Percentiles rank a stretch among this genome's conserved stretches.
These are phyloP conservation scores for Helicorthomorpha holstii DNA, from an alignment of 1,140 invertebrate genomes.

Conservation along the genomic window DNA sequence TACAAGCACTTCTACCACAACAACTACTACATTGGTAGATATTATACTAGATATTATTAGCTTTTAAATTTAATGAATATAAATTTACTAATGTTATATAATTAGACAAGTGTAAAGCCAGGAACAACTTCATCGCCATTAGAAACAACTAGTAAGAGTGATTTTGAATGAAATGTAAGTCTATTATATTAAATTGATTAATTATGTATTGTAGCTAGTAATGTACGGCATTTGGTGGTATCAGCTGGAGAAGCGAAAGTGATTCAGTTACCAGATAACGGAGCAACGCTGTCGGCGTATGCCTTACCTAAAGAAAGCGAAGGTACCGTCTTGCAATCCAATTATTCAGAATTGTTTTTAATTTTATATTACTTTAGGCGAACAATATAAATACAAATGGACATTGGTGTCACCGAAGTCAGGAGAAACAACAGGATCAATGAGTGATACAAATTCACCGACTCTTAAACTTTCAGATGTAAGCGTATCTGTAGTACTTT, in stretches of 20 bases:
- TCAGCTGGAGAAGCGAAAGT: slow-evolving; percentile 51
- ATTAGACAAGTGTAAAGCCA: neutral
- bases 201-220: slow-evolving; percentile 14
- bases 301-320: slow-evolving; percentile 54
- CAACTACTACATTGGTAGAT: no score
- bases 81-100: no score
- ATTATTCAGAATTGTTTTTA: slow-evolving; percentile 7
- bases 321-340: slow-evolving; percentile 24
- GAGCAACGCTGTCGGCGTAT: slow-evolving; percentile 57
- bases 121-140: neutral
- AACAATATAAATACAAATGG: slow-evolving; percentile 78
- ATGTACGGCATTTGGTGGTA: slow-evolving; percentile 49
- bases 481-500: no score
- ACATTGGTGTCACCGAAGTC: slow-evolving; percentile 62
- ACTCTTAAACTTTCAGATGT: slow-evolving; percentile 27
- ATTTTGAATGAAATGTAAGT: neutral
- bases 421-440: slow-evolving; percentile 44
- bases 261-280: slow-evolving; percentile 52
- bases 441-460: slow-evolving; percentile 66
- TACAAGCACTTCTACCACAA: no score
- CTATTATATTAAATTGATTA: neutral
- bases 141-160: neutral
- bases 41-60: no score
- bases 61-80: no score
- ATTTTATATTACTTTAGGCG: slow-evolving; percentile 21